phyloP scores from a whole-genome alignment of 1,140 invertebrate species.

The Drosophila mayri region DNA sequence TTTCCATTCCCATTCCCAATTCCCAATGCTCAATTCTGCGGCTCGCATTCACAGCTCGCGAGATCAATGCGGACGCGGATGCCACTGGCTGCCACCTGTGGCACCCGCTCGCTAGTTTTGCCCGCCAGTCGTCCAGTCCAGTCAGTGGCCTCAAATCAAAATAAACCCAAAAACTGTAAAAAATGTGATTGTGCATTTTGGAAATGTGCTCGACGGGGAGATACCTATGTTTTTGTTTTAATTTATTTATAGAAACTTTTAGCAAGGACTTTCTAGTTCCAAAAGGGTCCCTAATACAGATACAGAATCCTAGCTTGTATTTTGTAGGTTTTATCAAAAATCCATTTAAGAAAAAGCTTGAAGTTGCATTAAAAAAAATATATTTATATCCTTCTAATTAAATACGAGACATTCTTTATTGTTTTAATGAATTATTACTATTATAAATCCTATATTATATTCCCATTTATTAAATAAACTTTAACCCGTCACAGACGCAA shows the following conservation, averaged over 20 bases:
- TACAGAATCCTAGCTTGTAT: too few relatives aligned
- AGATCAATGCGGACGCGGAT: slow-evolving; percentile 29
- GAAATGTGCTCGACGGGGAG: not conserved
- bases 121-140: slow-evolving; percentile 8
- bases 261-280: too few relatives aligned
- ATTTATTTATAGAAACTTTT: too few relatives aligned
- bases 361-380: not conserved
- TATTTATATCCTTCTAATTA: not conserved
- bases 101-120: slow-evolving; percentile 37
- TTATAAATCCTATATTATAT: not conserved
- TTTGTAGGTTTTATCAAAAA: too few relatives aligned
- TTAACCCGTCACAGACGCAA: not conserved
- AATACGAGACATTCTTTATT: not conserved
- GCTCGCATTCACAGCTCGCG: slow-evolving; percentile 30
- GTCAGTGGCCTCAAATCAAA: slow-evolving; percentile 70
- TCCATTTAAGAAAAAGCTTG: not conserved
- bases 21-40: slow-evolving; percentile 21
- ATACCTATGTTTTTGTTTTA: too few relatives aligned
- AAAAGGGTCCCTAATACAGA: too few relatives aligned
- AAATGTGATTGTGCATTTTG: slow-evolving; percentile 16
- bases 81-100: slow-evolving; percentile 69
- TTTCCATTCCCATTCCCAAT: slow-evolving; percentile 9
- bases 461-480: not conserved
- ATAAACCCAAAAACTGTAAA: slow-evolving; percentile 61
- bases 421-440: not conserved